Base-by-base conservation (phyloP, 2,113 vertebrate species). In the Notarius quadriscutis region DNA sequence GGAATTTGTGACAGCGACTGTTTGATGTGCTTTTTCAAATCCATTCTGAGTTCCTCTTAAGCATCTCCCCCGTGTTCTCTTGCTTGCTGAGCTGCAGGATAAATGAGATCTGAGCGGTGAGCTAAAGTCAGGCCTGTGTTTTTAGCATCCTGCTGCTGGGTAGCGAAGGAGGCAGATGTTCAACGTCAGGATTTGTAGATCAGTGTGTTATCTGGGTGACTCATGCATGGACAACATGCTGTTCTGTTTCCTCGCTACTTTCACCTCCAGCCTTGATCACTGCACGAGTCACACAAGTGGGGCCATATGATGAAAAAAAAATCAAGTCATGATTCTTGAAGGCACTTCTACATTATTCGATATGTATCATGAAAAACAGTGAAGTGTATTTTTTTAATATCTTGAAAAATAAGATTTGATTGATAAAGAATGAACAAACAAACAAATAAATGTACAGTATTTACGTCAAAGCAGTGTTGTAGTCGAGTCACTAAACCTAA, bases 1-100 rank as follows among this genome's bases (percentile, higher is more conserved):
- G 81, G 81, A 87, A 90, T 93, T 93, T 90, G 93, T 87, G 90
- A 92, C 91, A 81, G 67, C 84, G 50, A 88, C 92, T 93, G 93
- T 89, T 94, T 95, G 94, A 96, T 95, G 94, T 95, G 79, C 85
- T 89, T 91, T 87, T 94, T 94, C 93, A 94, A 94, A 94, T 91
- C 86, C 91, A 92, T 83, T 89, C 84, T 89, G 85, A 89, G 88
- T 83, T 89, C 85, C 71, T 83, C 85, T 89, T 89, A 87, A 84
- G 89, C 83, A 63, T 89, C 85, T 60, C 88, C 86, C 89, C 78
- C 55, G 87, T 88, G 90, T 91, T 93, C 88, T 62, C 79, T 86
- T 69, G 2, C 63, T 74, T 34, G 75, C 71, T 72, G 84, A 86
- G 89, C 78, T 81, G 91, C 89, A 84, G 91, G 89, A 86, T 81